Evolutionary conservation across 2,888 invertebrate species (phyloP).

Genomic region (Andrena bucephala): DNA sequence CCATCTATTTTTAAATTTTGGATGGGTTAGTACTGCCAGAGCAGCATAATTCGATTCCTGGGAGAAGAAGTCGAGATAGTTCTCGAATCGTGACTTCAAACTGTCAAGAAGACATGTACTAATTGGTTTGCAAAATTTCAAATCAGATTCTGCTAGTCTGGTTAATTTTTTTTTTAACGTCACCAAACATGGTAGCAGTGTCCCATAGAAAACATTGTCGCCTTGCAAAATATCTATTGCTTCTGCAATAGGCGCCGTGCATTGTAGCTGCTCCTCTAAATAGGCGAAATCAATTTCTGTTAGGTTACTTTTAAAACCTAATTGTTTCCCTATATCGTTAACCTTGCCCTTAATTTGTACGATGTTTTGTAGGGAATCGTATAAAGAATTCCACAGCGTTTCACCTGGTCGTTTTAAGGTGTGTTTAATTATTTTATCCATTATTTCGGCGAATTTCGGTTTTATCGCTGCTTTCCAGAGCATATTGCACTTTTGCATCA

Average conservation of each 20-base stretch:
- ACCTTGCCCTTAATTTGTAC: neutral
- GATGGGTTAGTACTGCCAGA: too few species aligned
- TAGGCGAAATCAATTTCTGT: neutral
- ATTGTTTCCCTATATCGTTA: neutral
- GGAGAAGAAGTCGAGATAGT: too few species aligned
- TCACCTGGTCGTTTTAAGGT: neutral
- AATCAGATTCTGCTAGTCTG: too few species aligned
- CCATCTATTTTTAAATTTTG: too few species aligned
- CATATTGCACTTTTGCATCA: neutral
- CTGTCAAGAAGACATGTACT: too few species aligned
- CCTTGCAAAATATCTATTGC: neutral
- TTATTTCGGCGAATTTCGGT: neutral
- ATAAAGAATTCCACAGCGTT: neutral
- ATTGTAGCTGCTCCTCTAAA: neutral
- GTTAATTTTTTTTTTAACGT: neutral
- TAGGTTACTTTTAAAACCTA: neutral
- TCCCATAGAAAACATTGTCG: neutral
- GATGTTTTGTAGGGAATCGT: neutral
- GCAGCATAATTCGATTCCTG: too few species aligned
- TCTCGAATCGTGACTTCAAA: too few species aligned
- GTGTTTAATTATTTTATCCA: neutral
- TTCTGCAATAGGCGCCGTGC: neutral
- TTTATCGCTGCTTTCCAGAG: neutral
- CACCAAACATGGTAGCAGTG: neutral
- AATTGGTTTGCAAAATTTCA: too few species aligned